A percentile compares a stretch with the other conserved stretches of the same genome.
phyloP scores from a whole-genome alignment of 2,113 vertebrate genomes.

The Salvelinus fontinalis region DNA sequence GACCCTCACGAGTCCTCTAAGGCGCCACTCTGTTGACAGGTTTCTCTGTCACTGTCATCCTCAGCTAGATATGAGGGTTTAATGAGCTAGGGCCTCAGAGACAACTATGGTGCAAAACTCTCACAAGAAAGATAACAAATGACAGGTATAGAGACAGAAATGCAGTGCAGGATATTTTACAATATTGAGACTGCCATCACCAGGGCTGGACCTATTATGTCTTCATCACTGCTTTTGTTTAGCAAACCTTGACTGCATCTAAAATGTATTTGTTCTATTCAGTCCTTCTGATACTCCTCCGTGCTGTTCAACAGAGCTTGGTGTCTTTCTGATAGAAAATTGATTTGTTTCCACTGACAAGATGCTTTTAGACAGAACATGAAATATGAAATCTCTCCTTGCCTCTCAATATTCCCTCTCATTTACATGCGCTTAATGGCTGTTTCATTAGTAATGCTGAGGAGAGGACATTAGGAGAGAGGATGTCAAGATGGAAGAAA shows the following conservation, averaged over 20 bases:
- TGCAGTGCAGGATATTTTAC: neutral
- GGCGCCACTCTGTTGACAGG: neutral
- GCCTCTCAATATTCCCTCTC: neutral
- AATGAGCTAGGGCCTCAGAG: neutral
- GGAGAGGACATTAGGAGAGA: neutral
- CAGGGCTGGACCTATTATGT: neutral
- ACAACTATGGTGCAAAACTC: neutral
- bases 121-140: neutral
- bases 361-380: neutral
- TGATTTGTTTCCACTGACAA: too few species aligned
- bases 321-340: too few species aligned
- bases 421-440: neutral
- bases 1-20: neutral
- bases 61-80: neutral
- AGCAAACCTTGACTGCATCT: too few species aligned
- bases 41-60: neutral
- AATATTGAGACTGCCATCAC: neutral
- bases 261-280: too few species aligned
- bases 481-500: neutral
- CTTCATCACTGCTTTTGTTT: neutral
- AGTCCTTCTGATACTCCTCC: too few species aligned
- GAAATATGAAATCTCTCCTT: neutral
- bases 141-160: neutral
- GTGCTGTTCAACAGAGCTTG: too few species aligned
- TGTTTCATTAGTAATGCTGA: constrained; percentile 5